Conservation (phyloP, 2,888 invertebrate genomes). For the Tetragnatha montana region DNA sequence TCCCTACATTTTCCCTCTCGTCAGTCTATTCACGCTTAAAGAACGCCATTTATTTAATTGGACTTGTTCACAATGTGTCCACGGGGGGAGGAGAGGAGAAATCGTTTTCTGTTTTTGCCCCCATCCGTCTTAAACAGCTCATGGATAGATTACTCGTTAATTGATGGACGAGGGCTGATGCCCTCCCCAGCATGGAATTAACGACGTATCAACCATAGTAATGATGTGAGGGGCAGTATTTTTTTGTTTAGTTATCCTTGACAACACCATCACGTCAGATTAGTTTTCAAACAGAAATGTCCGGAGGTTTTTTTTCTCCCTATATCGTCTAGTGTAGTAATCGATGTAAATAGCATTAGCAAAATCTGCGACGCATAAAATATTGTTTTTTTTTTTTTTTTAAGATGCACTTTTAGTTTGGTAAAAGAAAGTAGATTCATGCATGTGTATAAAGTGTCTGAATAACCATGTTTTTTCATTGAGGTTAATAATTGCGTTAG, state of each 20-base stretch:
- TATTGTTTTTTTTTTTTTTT: too few relatives aligned
- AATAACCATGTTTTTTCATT: too few relatives aligned
- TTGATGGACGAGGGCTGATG: background rate
- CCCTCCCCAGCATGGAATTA: background rate
- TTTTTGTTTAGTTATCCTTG: background rate
- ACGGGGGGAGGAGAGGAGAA: slow-evolving; percentile 13
- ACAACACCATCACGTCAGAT: background rate
- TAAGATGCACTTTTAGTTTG: too few relatives aligned
- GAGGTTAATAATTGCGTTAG: too few relatives aligned
- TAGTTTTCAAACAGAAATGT: background rate
- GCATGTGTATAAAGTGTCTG: too few relatives aligned
- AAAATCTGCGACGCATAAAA: background rate
- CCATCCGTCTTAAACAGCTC: slow-evolving; percentile 1
- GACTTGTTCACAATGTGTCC: slow-evolving; percentile 46
- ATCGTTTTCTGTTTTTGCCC: slow-evolving; percentile 2
- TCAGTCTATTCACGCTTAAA: slow-evolving; percentile 45
- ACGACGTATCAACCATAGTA: background rate
- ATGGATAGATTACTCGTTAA: slow-evolving; percentile 10
- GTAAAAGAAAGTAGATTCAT: too few relatives aligned
- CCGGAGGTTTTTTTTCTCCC: background rate
- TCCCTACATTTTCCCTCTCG: slow-evolving; percentile 16
- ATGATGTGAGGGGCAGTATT: background rate
- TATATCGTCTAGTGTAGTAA: background rate
- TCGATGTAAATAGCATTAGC: background rate
- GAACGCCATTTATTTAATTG: slow-evolving; percentile 51